phyloP scores from a whole-genome alignment of 2,888 invertebrate species.

The Lochmaea capreae region DNA sequence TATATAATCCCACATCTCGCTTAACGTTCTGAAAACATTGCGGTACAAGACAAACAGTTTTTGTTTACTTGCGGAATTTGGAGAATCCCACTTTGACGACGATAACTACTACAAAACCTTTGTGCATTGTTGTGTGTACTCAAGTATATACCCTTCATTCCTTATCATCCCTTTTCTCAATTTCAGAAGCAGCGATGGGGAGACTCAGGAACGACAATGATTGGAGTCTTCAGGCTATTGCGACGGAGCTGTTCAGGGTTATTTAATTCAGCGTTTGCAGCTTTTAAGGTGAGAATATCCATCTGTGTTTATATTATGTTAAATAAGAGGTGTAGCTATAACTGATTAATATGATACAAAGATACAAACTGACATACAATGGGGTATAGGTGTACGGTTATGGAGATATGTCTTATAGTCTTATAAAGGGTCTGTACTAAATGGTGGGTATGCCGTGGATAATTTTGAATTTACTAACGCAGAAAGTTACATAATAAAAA shows the following conservation, averaged over 20 bases:
- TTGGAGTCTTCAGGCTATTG: constrained; percentile 43
- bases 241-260: constrained; percentile 45
- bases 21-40: constrained; percentile 27
- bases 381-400: too few relatives aligned
- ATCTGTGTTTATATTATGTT: constrained; percentile 25
- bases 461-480: too few relatives aligned
- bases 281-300: constrained; percentile 49
- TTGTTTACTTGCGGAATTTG: constrained; percentile 41
- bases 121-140: constrained; percentile 49
- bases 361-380: not conserved
- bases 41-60: constrained; percentile 39
- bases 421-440: too few relatives aligned
- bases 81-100: constrained; percentile 40
- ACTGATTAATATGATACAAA: constrained; percentile 2
- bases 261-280: constrained; percentile 46
- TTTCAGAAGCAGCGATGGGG: constrained; percentile 46
- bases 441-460: too few relatives aligned
- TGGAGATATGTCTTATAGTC: too few relatives aligned
- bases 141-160: constrained; percentile 45
- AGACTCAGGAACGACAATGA: constrained; percentile 47
- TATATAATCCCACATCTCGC: constrained; percentile 23
- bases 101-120: constrained; percentile 41
- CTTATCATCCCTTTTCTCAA: constrained; percentile 39
- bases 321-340: not conserved
- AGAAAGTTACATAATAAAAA: too few relatives aligned